Base-by-base conservation (phyloP, 2,113 vertebrate species). In the Dipodomys spectabilis region DNA sequence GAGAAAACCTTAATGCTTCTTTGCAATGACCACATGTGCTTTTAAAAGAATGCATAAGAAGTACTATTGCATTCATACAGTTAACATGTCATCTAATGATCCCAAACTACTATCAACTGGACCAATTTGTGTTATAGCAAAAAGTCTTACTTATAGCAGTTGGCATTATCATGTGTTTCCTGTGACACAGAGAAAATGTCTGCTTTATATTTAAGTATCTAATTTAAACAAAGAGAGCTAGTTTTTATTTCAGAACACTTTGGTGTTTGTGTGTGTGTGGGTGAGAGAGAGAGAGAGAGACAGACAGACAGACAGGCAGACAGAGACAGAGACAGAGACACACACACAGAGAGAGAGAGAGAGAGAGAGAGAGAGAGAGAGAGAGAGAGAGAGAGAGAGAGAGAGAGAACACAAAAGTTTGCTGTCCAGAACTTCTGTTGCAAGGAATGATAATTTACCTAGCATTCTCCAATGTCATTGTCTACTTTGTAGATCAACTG, bases 401-500 rank as follows among this genome's bases (percentile, higher is more conserved):
- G 19, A 64, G 19, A 64, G 19, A 64, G 19, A 64, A 64, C 62
- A 23, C 6, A 64, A 53, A 78, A 84, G 90, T 11, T 68, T 87
- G 22, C 25, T 5, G 7, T 69, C 30, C 15, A 23, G 79, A 91
- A 22, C 25, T 85, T 91, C 68, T 44, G 0, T 60, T 86, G 6
- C 30, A 18, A 65, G 28, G 18, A 30, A 28, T 6, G 25, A 35
- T 10, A 11, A 18, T 23, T 27, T 62, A 35, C 20, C 2, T 39
- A 60, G 35, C 71, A 65, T 8, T 1, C 23, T 9, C 28, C 82
- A 7, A 93, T 18, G 11, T 7, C n/a, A 22, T 1, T n/a, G n/a
- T 49, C 22, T 18, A 57, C 81, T 94, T 75, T 96, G 9, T 91
- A 98, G 98, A 65, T 97, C 64, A 68, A 97, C 87, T 98, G 98